Evolutionary conservation across 2,888 invertebrate species (phyloP), one percentile per base, ranked within the genome.

Genomic region (Melangyna quadrimaculata): DNA sequence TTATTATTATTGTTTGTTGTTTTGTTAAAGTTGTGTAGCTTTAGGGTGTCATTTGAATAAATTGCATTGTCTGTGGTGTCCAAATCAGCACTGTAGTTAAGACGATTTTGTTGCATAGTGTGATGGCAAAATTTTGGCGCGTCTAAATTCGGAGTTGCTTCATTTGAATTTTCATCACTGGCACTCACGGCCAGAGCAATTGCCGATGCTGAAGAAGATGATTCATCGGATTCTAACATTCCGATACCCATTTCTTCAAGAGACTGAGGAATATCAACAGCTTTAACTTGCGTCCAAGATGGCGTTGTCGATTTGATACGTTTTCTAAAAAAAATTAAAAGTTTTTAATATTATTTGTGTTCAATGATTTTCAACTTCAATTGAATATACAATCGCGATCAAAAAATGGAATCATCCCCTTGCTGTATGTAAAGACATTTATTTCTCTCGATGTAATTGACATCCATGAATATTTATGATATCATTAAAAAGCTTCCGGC

Each of bases 231-330:
- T 69, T 93, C 93, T 63, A 95, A 89, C 92, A 94, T 93, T 24
- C 94, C 93, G 22, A 95, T 93, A 55, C 95, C 95, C 93, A 94
- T 93, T 88, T 95, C 94, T 87, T 93, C 90, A 32, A 91, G 89
- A 53, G 87, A 81, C 67, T 40, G 87, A 77, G 27, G 81, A 43
- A 48, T 75, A 55, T 75, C 80, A 43, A 87, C 86, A 29, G 88
- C n/a, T 77, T 88, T 88, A 10, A 81, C 81, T 57, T 89, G 82
- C 87, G 91, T 91, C 77, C 89, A 88, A 71, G 87, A 73, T 67
- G 89, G 71, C 67, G 78, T 88, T 65, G 88, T 87, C 74, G 89
- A 87, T 73, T 89, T 88, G 12, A 89, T 87, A 51, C 91, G 91
- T 88, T 91, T 91, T 89, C 91, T 91, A 83, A 51, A 88, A 84